Conservation (phyloP, 1,140 invertebrate genomes). For the Zaprionus ornatus region DNA sequence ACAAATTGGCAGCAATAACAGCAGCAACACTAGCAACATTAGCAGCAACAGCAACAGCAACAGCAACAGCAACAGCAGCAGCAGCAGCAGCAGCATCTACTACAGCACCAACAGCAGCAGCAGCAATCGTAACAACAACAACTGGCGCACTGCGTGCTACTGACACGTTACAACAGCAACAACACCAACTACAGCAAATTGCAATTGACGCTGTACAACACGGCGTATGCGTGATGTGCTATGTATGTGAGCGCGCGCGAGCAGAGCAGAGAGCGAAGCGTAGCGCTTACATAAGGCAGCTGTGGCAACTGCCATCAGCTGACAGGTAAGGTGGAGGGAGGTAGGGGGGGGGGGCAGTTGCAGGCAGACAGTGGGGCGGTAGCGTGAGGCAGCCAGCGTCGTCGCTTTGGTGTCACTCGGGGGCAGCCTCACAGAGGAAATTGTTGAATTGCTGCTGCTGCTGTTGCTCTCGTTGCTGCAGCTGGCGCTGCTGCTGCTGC, state of each 20-base stretch:
- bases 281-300: constrained; percentile 20
- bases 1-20: constrained; percentile 58
- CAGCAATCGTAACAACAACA: constrained; percentile 26
- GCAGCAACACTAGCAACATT: constrained; percentile 10
- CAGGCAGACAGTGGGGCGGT: background rate
- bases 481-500: constrained; percentile 10
- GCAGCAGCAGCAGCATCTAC: constrained; percentile 13
- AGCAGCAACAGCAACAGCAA: constrained; percentile 5
- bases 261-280: constrained; percentile 17
- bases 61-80: constrained; percentile 23
- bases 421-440: constrained; percentile 22
- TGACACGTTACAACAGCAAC: constrained; percentile 27
- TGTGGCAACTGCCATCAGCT: constrained; percentile 9
- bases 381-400: background rate
- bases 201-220: constrained; percentile 62
- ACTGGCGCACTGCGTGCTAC: constrained; percentile 26
- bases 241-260: constrained; percentile 41
- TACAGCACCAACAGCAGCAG: constrained; percentile 23
- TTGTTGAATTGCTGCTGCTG: constrained; percentile 10
- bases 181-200: constrained; percentile 50
- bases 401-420: constrained; percentile 22
- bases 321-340: background rate
- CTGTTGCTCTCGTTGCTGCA: constrained; percentile 4
- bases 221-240: constrained; percentile 67
- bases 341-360: background rate